Evolutionary conservation across 2,113 vertebrate genomes (phyloP), one percentile per base, ranked within the genome.

Genomic region (Rhodinocichla rosea): DNA sequence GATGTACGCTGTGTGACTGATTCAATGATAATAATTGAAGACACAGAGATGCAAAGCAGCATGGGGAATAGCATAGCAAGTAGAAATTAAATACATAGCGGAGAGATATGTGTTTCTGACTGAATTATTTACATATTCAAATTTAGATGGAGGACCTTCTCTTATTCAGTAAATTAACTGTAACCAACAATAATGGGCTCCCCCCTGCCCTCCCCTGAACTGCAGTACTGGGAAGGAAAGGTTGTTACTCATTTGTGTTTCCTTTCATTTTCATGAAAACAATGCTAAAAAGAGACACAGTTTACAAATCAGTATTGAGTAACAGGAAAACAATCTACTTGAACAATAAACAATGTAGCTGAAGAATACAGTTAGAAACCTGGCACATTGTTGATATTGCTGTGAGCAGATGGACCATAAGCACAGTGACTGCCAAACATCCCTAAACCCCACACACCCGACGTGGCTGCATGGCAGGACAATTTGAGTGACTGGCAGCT

Each of bases 271-370:
- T 77, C 22, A 32, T 24, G 59, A 42, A 95, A 91, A 37, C 40
- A 21, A 49, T 44, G 49, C 28, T 84, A 70, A 82, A 79, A 91
- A 80, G 76, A 81, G 33, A 70, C 23, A 73, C 76, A 87, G 71
- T 55, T 94, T 89, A 88, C 87, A 93, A 92, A 97, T 95, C 94
- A 91, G 75, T 65, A 89, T 79, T 84, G 95, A 95, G 75, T 76
- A 81, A 92, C n/a, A 91, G 90, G 59, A 76, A 94, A 97, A 83
- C 87, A 92, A 65, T 78, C 67, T 73, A 60, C n/a, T 53, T 65
- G 49, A 91, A 83, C 86, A 87, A 78, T 88, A 95, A 95, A 78
- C 70, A 60, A 35, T 81, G 85, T 59, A 83, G 55, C 83, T 89
- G 40, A 89, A 83, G 74, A 67, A 82, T 93, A 62, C 83, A 87